These are phyloP conservation scores for Styela plicata DNA, from an alignment of 23 tunicate species.

Conservation along the genomic window DNA sequence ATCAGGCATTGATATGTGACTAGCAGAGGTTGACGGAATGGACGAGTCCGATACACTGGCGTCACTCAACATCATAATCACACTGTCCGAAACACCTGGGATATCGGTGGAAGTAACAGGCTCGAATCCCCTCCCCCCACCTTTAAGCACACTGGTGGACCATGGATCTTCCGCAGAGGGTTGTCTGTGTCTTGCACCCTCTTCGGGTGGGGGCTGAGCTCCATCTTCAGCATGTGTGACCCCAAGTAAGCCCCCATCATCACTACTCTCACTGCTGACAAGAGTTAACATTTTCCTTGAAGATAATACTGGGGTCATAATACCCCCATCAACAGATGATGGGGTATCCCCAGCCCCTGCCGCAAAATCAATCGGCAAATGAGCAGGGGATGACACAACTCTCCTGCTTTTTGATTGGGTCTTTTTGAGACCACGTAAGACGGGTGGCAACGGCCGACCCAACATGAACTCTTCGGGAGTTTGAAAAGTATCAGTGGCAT, in stretches of 20 bases:
- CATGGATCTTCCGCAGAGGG: conserved; percentile 6
- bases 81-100: not conserved
- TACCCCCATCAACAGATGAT: not conserved
- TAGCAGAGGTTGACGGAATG: not conserved
- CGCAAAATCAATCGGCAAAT: not conserved
- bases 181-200: not conserved
- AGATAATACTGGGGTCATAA: not conserved
- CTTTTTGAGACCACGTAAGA: conserved; percentile 13
- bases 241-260: conserved; percentile 1
- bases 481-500: not conserved
- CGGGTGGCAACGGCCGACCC: conserved; percentile 10
- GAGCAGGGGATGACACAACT: conserved; percentile 17
- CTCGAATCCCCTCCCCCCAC: conserved; percentile 22
- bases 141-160: conserved; percentile 23
- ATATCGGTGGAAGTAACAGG: not conserved
- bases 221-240: not conserved
- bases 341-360: not conserved
- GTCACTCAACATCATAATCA: conserved; percentile 4
- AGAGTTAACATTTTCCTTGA: not conserved
- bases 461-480: conserved; percentile 20
- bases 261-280: conserved; percentile 2
- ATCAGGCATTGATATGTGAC: not conserved
- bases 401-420: conserved; percentile 5
- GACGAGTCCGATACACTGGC: not conserved
- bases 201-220: not conserved